Conservation (phyloP, 35 echinoderm and acorn worm species). For the Hemicentrotus pulcherrimus region DNA sequence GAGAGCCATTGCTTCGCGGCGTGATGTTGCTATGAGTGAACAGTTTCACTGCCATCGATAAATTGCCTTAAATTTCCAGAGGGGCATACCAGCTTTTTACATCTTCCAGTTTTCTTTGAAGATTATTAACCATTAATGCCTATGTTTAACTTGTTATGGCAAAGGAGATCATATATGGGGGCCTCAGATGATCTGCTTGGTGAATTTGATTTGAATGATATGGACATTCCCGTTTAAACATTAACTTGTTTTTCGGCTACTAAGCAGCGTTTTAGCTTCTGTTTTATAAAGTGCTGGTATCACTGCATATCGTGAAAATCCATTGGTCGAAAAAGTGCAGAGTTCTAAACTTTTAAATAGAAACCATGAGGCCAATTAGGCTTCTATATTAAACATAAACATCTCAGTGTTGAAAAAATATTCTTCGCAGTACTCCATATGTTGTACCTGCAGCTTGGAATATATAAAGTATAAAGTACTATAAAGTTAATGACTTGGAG, state of each 20-base stretch:
- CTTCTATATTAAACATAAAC: background rate
- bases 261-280: background rate
- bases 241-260: background rate
- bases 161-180: background rate
- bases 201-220: background rate
- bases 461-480: background rate
- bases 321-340: background rate
- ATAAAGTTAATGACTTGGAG: background rate
- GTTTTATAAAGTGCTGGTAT: background rate
- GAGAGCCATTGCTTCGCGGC: background rate
- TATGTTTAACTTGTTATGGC: background rate
- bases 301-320: background rate
- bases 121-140: background rate
- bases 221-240: background rate
- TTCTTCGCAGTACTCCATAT: background rate
- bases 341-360: background rate
- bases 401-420: background rate
- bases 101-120: background rate
- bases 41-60: background rate
- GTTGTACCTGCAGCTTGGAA: background rate
- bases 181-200: background rate
- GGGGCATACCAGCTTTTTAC: background rate
- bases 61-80: conserved; percentile 9
- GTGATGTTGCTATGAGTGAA: background rate
- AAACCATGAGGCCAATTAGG: background rate